phyloP scores from a whole-genome alignment of 2,797 vertebrate genomes.

The Caiman crocodilus region DNA sequence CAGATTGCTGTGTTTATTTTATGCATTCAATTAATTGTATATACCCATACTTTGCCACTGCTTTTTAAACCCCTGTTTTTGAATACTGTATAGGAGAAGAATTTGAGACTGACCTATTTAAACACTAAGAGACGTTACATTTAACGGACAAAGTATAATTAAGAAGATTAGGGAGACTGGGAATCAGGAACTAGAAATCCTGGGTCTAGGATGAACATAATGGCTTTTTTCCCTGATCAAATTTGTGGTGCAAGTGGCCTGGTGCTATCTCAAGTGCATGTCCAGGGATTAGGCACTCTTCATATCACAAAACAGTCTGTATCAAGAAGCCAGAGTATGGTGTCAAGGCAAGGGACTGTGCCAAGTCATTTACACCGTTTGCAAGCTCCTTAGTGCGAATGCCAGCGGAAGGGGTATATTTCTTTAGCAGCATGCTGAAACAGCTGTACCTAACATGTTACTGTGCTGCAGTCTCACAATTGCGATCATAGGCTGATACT shows the following conservation, averaged over 20 bases:
- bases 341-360: no score
- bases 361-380: no score
- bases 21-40: not conserved
- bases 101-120: not conserved
- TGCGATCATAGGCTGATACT: not conserved
- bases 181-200: not conserved
- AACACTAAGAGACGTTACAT: not conserved
- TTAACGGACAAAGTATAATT: not conserved
- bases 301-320: no score
- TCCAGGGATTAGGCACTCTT: no score
- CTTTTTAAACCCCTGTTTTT: not conserved
- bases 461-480: no score
- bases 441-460: no score
- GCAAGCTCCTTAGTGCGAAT: no score
- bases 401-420: no score
- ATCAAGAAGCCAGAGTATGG: no score
- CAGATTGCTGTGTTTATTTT: not conserved
- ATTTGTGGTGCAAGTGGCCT: no score
- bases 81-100: not conserved
- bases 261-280: no score
- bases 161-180: not conserved
- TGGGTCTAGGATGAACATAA: not conserved
- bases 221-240: not conserved
- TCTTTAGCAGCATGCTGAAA: no score
- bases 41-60: not conserved